A percentile compares a stretch with the other conserved stretches of the same genome.
Evolutionary conservation across 2,888 invertebrate species (phyloP).

Genomic region (Aelia acuminata): DNA sequence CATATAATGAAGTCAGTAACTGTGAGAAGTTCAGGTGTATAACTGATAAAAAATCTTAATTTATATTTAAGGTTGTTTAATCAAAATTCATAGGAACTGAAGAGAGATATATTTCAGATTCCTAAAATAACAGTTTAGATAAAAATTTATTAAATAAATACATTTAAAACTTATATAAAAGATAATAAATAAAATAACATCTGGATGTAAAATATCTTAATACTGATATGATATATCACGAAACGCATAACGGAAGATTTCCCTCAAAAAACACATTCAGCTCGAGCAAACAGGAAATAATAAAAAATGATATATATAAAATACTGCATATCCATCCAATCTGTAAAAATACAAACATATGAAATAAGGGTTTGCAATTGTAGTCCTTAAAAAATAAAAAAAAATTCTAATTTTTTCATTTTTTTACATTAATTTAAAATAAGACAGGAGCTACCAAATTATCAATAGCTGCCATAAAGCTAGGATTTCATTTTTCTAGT

Average conservation of each 20-base stretch:
- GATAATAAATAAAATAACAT: slow-evolving; percentile 50
- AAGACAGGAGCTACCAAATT: background rate
- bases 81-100: background rate
- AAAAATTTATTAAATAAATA: slow-evolving; percentile 40
- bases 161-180: background rate
- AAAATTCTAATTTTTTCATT: background rate
- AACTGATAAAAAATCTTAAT: background rate
- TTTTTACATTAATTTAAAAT: background rate
- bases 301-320: slow-evolving; percentile 89
- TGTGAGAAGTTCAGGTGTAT: too few relatives aligned
- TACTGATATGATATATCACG: slow-evolving; percentile 15
- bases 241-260: slow-evolving; percentile 76
- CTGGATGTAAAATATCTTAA: background rate
- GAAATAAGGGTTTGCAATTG: background rate
- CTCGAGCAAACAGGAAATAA: slow-evolving; percentile 90
- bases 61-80: background rate
- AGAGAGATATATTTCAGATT: background rate
- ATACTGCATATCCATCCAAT: slow-evolving; percentile 85
- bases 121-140: background rate
- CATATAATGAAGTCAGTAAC: too few relatives aligned
- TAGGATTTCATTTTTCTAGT: too few relatives aligned
- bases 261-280: slow-evolving; percentile 93
- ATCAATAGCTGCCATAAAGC: too few relatives aligned
- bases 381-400: background rate
- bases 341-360: slow-evolving; percentile 63